Conservation (phyloP, 2,797 vertebrate species). For the Melanotaenia pygmaea region DNA sequence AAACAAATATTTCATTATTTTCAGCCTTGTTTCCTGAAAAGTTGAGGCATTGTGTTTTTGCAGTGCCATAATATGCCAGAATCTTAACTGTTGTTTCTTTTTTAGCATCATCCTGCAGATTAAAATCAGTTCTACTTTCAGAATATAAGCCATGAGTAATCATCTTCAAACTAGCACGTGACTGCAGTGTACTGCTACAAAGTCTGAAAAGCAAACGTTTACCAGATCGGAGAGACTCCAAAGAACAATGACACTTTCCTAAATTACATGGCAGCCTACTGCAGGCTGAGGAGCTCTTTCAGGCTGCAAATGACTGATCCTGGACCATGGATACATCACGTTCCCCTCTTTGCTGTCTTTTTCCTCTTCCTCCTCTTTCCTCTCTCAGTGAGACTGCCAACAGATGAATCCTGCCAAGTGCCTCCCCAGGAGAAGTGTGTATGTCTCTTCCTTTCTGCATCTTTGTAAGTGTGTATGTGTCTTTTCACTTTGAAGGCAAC, state of each 20-base stretch:
- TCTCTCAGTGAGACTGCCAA: constrained; percentile 75
- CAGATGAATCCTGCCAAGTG: constrained; percentile 76
- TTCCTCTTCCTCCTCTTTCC: constrained; percentile 41
- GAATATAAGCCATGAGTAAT: constrained; percentile 11
- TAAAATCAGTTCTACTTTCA: constrained; percentile 8
- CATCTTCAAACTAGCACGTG: constrained; percentile 3
- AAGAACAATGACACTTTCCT: constrained; percentile 51
- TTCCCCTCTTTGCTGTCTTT: constrained; percentile 43
- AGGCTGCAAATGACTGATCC: constrained; percentile 68
- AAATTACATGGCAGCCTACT: constrained; percentile 41
- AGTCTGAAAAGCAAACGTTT: constrained; percentile 4
- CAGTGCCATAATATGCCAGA: not conserved
- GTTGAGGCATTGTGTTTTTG: not conserved
- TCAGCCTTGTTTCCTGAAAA: not conserved
- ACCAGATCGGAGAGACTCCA: constrained; percentile 35
- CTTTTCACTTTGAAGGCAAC: constrained; percentile 70
- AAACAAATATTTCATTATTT: constrained; percentile 29
- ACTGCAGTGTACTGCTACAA: constrained; percentile 19
- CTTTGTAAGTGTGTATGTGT: constrained; percentile 35
- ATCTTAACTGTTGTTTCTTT: too few relatives aligned
- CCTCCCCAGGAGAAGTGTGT: constrained; percentile 73
- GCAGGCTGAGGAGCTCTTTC: constrained; percentile 58
- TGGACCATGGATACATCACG: constrained; percentile 61
- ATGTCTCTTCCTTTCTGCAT: constrained; percentile 29
- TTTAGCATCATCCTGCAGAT: not conserved